Conservation (phyloP, 2,113 vertebrate species). For the Aptenodytes forsteri region DNA sequence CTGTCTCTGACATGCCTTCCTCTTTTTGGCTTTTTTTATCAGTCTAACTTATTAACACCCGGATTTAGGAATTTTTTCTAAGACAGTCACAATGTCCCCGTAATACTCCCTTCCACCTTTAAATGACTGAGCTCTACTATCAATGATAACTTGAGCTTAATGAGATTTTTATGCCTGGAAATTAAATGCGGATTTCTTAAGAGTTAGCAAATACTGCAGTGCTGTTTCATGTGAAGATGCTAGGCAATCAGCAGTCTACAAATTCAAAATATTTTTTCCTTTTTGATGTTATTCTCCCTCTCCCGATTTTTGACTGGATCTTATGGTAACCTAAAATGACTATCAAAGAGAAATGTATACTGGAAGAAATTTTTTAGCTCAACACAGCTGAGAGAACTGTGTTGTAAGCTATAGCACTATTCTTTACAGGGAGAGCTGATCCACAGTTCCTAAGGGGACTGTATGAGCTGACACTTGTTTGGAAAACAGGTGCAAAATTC, state of each 20-base stretch:
- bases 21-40: background rate
- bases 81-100: background rate
- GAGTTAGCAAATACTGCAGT: background rate
- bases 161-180: background rate
- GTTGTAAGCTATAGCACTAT: background rate
- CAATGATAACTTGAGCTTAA: background rate
- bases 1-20: background rate
- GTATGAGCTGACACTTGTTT: background rate
- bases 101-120: background rate
- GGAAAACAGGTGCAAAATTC: background rate
- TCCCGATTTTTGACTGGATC: background rate
- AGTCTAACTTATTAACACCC: background rate
- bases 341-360: background rate
- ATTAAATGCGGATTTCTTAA: background rate
- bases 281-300: background rate
- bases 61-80: background rate
- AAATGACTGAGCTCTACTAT: background rate
- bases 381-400: background rate
- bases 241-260: background rate
- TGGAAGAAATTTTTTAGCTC: background rate
- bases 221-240: background rate
- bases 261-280: background rate
- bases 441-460: background rate
- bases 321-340: background rate
- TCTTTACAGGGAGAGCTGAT: background rate